Evolutionary conservation across 2,888 invertebrate genomes (phyloP), one percentile per base, ranked within the genome.

Genomic region (Tinea trinotella): DNA sequence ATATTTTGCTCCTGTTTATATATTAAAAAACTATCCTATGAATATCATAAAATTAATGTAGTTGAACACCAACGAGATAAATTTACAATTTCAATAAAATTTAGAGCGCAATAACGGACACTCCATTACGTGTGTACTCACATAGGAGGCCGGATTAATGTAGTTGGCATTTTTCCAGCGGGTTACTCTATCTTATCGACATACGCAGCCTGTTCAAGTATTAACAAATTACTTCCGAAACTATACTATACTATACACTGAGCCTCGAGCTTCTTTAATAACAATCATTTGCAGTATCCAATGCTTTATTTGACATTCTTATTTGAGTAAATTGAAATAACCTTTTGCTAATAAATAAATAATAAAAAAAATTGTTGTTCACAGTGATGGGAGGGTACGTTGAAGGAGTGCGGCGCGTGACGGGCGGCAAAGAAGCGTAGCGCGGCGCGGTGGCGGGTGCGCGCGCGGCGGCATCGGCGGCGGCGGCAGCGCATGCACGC

Each of bases 401-500:
- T 12, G 10, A 17, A 17, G 61, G 57, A 57, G 57, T 58, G 62
- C 62, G 66, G 12, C 62, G 62, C 61, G 65, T 62, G 48, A 59
- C 56, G 58, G 56, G 62, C 59, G 59, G 60, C 59, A 56, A 67
- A 65, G 64, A 67, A 67, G 71, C 71, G 79, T 81, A 81, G 82
- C 76, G 75, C 78, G 79, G 79, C 80, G 82, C 81, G 85, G 86
- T 82, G 86, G 87, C 88, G 87, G 88, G 85, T 83, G 89, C 88
- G 89, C 88, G 86, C 83, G 81, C 77, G 85, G 84, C 81, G 79
- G 78, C 76, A 70, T 69, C 73, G 76, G 74, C 71, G 73, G 67
- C 66, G 68, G 74, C 81, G 84, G 84, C 84, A 80, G 89, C 90
- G 90, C 88, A 95, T 95, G 95, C 95, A 95, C 91, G 93, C 93